Conservation (phyloP, 2,797 vertebrate species). For the Pipistrellus pipistrellus region DNA sequence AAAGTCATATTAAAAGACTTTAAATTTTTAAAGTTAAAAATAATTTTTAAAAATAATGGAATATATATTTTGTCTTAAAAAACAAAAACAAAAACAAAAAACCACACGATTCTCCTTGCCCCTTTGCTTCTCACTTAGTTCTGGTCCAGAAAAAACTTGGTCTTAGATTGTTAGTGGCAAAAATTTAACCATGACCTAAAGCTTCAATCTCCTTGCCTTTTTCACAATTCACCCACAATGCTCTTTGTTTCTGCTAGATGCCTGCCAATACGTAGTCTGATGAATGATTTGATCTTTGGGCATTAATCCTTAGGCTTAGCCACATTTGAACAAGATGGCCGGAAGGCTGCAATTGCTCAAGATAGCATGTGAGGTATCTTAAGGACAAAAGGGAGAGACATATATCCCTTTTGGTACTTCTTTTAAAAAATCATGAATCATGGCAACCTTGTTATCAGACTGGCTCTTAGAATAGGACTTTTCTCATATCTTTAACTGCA, state of each 20-base stretch:
- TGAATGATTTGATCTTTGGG: background rate
- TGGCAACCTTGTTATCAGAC: background rate
- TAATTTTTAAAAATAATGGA: background rate
- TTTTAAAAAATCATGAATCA: background rate
- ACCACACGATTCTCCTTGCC: background rate
- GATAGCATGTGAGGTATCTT: background rate
- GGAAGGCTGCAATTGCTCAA: background rate
- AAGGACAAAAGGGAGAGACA: background rate
- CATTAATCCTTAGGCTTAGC: conserved; percentile 11
- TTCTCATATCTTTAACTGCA: background rate
- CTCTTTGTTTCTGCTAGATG: background rate
- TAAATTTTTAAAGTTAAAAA: conserved; percentile 12
- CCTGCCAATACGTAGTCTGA: background rate
- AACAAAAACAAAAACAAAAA: background rate
- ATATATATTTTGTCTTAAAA: background rate
- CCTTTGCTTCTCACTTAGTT: background rate
- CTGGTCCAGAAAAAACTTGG: background rate
- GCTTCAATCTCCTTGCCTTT: background rate
- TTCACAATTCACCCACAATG: background rate
- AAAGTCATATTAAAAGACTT: background rate
- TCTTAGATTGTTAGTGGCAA: background rate
- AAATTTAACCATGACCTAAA: background rate
- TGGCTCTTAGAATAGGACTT: background rate
- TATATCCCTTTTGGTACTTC: background rate
- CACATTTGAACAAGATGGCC: conserved; percentile 1